A percentile compares a stretch with the other conserved stretches of the same genome.
Evolutionary conservation across 2,888 invertebrate genomes (phyloP).

Genomic region (Eupelmus urozonus): DNA sequence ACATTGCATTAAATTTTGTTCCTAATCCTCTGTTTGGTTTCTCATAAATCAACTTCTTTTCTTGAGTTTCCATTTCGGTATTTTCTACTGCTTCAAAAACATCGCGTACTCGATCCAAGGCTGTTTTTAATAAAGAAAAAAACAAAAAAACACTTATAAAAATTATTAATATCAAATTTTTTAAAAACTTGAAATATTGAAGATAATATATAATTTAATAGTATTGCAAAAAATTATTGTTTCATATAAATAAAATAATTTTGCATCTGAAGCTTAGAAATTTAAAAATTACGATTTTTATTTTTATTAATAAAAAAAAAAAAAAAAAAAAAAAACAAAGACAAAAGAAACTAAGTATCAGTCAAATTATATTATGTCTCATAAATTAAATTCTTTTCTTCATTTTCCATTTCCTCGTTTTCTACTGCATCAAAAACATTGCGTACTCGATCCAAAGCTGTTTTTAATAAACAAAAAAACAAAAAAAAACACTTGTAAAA

Average conservation of each 20-base stretch:
- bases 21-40: constrained; percentile 64
- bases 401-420: constrained; percentile 75
- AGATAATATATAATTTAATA: not conserved
- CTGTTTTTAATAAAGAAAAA: constrained; percentile 77
- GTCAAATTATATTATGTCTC: too few species aligned
- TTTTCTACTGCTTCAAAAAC: constrained; percentile 81
- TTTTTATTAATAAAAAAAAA: too few species aligned
- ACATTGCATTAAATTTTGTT: constrained; percentile 67
- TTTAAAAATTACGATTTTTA: too few species aligned
- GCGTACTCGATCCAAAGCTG: constrained; percentile 85
- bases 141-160: not conserved
- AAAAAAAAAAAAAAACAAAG: too few species aligned
- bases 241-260: too few species aligned
- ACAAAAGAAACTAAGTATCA: too few species aligned
- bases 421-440: constrained; percentile 81
- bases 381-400: too few species aligned
- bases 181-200: too few species aligned
- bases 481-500: not conserved
- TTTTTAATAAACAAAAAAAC: constrained; percentile 37
- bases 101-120: constrained; percentile 83
- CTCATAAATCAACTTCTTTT: constrained; percentile 60
- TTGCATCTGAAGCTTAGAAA: too few species aligned
- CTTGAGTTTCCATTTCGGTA: constrained; percentile 70
- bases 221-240: too few species aligned
- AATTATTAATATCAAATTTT: too few species aligned